Evolutionary conservation across 1,140 invertebrate genomes (phyloP), one percentile per base, ranked within the genome.

Genomic region (Heliconius melpomene): DNA sequence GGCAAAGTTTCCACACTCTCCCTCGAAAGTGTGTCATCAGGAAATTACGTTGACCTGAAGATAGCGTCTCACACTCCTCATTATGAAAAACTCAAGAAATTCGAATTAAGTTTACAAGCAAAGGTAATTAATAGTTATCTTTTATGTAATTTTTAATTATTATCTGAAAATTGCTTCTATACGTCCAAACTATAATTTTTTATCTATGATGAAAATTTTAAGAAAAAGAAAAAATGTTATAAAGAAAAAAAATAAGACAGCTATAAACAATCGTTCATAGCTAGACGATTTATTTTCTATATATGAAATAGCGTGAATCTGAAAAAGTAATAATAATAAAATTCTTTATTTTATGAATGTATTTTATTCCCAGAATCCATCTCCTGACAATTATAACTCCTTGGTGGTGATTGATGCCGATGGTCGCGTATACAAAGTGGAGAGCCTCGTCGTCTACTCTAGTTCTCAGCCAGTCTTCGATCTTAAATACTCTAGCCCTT

Each of bases 101-200:
- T 96, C 11, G 94, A 96, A 11, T 13, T 97, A 6, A 87, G 89
- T 2, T 84, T 97, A 3, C 90, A 93, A 7, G 93, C 95, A 29
- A 95, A 96, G 93, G 95, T 96, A 93, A 83, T 20, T 77, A 36
- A 52, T 20, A 16, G 40, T 26, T 72, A 26, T 29, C 3, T 29
- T 29, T 66, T 26, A 13, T 66, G 1, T 18, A 20, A 8, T 20
- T 20, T 52, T 52, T 52, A 20, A 52, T 6, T 18, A 20, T 52
- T 52, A 52, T 52, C 50, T 52, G 6, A 52, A 20, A 52, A 20
- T 52, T 52, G 2, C 7, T 52, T 20, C 16, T 18, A 52, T 52
- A 50, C 13, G 16, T 50, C 50, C 5, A 50, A 7, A 16, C 50
- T 50, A 50, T 71, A 13, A 18, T 20, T 36, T 29, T 9, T 29